A percentile compares a stretch with the other conserved stretches of the same genome.
Evolutionary conservation across 2,797 vertebrate species (phyloP).

Genomic region (Huso huso): DNA sequence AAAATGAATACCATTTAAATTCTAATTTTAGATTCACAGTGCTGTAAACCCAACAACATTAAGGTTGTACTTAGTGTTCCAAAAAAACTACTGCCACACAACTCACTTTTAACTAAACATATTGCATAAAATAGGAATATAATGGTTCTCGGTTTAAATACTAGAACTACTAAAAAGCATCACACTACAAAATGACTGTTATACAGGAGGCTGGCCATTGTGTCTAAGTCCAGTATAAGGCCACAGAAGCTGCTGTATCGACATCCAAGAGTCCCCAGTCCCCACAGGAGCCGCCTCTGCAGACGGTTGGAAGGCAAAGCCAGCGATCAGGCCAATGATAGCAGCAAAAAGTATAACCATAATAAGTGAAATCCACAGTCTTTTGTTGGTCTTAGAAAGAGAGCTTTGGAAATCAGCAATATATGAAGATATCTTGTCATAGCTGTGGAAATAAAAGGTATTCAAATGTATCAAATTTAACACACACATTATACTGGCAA

Average conservation of each 20-base stretch:
- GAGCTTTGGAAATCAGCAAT: constrained; percentile 38
- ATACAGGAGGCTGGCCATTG: constrained; percentile 78
- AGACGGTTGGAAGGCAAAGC: constrained; percentile 72
- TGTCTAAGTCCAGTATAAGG: constrained; percentile 76
- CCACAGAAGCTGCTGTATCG: constrained; percentile 86
- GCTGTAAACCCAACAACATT: too few relatives aligned
- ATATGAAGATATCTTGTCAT: constrained; percentile 35
- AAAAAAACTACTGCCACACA: too few relatives aligned
- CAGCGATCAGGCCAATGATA: constrained; percentile 71
- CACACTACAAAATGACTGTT: constrained; percentile 15
- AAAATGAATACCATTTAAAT: too few relatives aligned
- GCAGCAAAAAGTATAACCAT: constrained; percentile 69
- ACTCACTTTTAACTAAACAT: too few relatives aligned
- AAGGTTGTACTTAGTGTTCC: too few relatives aligned
- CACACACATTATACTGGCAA: too few relatives aligned
- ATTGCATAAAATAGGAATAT: too few relatives aligned
- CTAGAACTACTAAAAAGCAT: too few relatives aligned
- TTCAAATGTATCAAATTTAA: too few relatives aligned
- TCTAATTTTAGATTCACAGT: too few relatives aligned
- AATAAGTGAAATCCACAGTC: constrained; percentile 64
- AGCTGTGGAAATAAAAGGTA: constrained; percentile 32
- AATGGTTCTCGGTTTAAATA: too few relatives aligned
- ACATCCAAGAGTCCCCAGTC: constrained; percentile 77
- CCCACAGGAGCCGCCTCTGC: constrained; percentile 77
- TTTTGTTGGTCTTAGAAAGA: constrained; percentile 50